Conservation (phyloP, 35 echinoderm and acorn worm species). For the Anneissia japonica region DNA sequence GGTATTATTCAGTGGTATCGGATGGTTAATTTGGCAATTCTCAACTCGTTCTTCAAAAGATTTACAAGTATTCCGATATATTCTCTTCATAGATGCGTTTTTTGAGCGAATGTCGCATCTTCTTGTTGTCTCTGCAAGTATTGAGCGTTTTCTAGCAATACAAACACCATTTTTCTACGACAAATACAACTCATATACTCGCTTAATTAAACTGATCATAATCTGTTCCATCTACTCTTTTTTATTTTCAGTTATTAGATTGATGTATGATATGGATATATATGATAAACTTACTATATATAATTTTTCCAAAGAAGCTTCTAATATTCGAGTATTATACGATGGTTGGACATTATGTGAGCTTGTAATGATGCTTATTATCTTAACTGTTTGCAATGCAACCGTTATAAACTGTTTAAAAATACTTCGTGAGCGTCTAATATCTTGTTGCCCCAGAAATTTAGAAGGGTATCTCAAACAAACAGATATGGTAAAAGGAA, state of each 20-base stretch:
- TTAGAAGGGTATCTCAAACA: not conserved
- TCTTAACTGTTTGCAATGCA: not conserved
- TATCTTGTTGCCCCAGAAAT: not conserved
- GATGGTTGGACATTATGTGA: not conserved
- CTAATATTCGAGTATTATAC: not conserved
- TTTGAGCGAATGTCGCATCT: not conserved
- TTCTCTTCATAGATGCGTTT: not conserved
- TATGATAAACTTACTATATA: not conserved
- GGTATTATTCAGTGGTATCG: not conserved
- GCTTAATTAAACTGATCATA: not conserved
- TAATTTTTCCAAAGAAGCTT: not conserved
- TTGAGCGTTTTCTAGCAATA: not conserved
- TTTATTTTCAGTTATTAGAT: not conserved
- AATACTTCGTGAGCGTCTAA: not conserved
- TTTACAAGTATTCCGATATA: not conserved
- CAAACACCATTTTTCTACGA: constrained; percentile 1
- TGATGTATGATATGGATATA: not conserved
- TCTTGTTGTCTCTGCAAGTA: not conserved
- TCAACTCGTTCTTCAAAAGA: not conserved
- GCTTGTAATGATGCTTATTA: not conserved
- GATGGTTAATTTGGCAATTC: not conserved
- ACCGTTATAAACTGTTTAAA: not conserved
- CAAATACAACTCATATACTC: not conserved
- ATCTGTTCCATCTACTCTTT: not conserved
- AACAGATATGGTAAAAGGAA: not conserved